Base-by-base conservation (phyloP, 2,888 invertebrate genomes). In the Metacarcinus magister region DNA sequence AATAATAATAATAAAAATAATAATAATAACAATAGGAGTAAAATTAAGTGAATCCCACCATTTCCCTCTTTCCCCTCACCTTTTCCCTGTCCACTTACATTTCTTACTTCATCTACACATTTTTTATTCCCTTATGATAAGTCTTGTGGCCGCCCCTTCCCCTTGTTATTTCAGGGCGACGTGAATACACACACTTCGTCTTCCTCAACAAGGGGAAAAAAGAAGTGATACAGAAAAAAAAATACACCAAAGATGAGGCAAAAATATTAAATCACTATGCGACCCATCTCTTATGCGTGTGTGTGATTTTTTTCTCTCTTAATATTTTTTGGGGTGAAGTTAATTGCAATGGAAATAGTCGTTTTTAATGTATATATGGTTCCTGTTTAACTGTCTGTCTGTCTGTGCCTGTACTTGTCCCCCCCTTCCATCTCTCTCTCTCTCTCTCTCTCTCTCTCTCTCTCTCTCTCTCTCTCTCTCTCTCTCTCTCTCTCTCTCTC, bases 391-490 rank as follows among this genome's bases (percentile, higher is more conserved):
- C n/a, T n/a, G 67, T 67, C n/a, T 67, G 67, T 67, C 67, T n/a
- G 67, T 67, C 67, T n/a, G n/a, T 67, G 54, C 54, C 23, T 67
- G 23, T 82, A 0, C 23, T 8, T 82, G 23, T 82, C 67, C 23
- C 67, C 23, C 67, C 23, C 67, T 54, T 10, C 67, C 23, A 16
- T 67, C 67, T 67, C 67, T 67, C 67, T 67, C 67, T 67, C 67
- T 67, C 67, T 67, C 67, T 67, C 67, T 67, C 67, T 82, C 32
- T 32, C 23, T 82, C 32, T 82, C 82, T 82, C 82, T 82, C 82
- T 82, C 82, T 82, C 82, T 82, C 82, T 82, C 82, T 82, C 82
- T 82, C 82, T 82, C 82, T 82, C 82, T 82, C 82, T 82, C 82
- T 82, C 82, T 82, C 82, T 82, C 82, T 82, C 82, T 82, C 82